Base-by-base conservation (phyloP, 2,888 invertebrate genomes). In the Stenichneumon culpator region DNA sequence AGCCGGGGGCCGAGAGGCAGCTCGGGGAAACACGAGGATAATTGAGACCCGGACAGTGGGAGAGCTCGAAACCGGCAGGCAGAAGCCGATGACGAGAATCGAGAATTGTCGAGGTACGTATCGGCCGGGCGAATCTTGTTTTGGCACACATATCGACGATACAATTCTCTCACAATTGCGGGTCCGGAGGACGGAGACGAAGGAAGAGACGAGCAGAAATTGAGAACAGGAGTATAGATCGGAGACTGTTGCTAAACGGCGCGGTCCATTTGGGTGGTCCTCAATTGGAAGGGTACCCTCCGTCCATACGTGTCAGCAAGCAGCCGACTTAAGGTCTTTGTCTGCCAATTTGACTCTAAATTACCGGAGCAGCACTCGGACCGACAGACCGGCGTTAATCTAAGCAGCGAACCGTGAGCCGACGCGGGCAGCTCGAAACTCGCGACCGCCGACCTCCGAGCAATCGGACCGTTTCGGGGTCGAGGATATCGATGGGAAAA, bases 311-410 rank as follows among this genome's bases (percentile, higher is more conserved):
- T 92, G 93, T 93, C 91, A 91, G 90, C 91, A 92, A 93, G 92
- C 92, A 90, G 89, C 81, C 90, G 90, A 92, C 90, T 93, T 92
- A 90, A 91, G 87, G 87, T 86, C 92, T 92, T 92, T 92, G 92
- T 93, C 91, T 81, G 91, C 89, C 90, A 93, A 93, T 93, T 92
- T 90, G 86, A 87, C 91, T 88, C 89, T 90, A 89, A 92, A 91
- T 92, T 91, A 72, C 47, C 22, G 54, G 32, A 57, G 36, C 44
- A 79, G 75, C 44, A 60, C 47, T 50, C 57, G 9, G 19, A 70
- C 57, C 57, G 63, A 68, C 36, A 39, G 50, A 60, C 69, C 39
- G 28, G 63, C 54, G 54, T 72, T 65, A 73, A 60, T 73, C 52
- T 67, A 67, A 78, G 54, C 72, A 79, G 44, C 57, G 19, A 47